Evolutionary conservation across 2,113 vertebrate genomes (phyloP).

Genomic region (Stegostoma tigrinum): DNA sequence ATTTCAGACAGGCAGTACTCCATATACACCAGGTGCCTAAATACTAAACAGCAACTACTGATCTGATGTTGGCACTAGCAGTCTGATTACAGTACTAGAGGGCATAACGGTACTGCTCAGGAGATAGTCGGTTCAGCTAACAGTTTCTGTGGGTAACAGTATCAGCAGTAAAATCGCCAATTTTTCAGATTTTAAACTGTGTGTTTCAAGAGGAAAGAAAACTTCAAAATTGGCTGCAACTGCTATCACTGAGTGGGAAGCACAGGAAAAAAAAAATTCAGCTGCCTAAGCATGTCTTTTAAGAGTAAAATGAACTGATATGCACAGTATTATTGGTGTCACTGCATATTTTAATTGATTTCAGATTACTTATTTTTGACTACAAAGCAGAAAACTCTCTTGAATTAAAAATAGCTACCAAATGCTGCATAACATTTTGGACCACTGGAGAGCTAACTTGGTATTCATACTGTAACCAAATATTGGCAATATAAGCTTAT

Average conservation of each 20-base stretch:
- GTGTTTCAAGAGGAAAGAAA: not conserved
- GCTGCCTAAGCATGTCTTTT: not conserved
- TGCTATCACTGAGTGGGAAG: not conserved
- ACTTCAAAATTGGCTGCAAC: not conserved
- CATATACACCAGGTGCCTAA: not conserved
- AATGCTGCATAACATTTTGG: not conserved
- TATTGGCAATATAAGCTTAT: not conserved
- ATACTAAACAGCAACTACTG: not conserved
- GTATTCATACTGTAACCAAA: not conserved
- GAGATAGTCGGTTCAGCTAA: not conserved
- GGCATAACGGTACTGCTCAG: not conserved
- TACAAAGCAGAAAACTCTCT: not conserved
- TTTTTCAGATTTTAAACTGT: not conserved
- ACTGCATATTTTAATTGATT: not conserved
- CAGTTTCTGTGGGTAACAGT: not conserved
- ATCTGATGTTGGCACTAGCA: not conserved
- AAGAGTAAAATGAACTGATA: not conserved
- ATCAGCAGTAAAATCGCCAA: not conserved
- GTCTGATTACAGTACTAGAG: slow-evolving; percentile 6
- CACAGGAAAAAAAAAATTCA: not conserved
- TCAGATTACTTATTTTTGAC: not conserved
- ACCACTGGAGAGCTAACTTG: not conserved
- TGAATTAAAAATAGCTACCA: not conserved
- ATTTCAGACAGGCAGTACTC: not conserved
- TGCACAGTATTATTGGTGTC: not conserved